Evolutionary conservation across 1,140 invertebrate genomes (phyloP).

Genomic region (Plectrocnemia conspersa): DNA sequence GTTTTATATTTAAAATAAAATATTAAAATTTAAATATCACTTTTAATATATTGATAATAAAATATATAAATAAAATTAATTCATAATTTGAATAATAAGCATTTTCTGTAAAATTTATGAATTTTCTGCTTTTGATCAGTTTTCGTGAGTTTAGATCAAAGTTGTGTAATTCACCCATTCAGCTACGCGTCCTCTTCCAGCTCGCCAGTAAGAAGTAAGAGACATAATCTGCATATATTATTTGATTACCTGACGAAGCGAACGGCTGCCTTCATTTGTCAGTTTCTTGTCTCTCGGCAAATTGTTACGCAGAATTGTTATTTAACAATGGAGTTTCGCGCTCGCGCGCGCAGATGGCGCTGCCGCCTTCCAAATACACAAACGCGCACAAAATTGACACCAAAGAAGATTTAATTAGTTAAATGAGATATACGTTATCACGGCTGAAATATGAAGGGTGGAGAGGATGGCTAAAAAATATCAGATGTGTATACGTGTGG

Average conservation of each 20-base stretch:
- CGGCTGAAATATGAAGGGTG: neutral
- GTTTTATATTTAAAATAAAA: too few relatives aligned
- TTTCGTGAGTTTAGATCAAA: too few relatives aligned
- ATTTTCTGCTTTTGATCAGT: too few relatives aligned
- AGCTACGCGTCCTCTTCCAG: too few relatives aligned
- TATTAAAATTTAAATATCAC: too few relatives aligned
- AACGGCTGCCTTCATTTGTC: slow-evolving; percentile 30
- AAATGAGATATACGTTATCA: slow-evolving; percentile 11
- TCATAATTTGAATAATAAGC: too few relatives aligned
- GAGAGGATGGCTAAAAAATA: too few relatives aligned
- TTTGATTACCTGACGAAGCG: slow-evolving; percentile 32
- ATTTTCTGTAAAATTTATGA: too few relatives aligned
- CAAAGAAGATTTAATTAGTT: slow-evolving; percentile 24
- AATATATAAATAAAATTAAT: too few relatives aligned
- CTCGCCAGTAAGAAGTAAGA: slow-evolving; percentile 30
- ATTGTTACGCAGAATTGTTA: slow-evolving; percentile 32
- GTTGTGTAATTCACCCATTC: too few relatives aligned
- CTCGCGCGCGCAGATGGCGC: slow-evolving; percentile 17
- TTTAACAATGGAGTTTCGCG: slow-evolving; percentile 27
- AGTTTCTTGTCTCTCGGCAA: slow-evolving; percentile 30
- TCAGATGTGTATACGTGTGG: too few relatives aligned
- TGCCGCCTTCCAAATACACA: slow-evolving; percentile 8
- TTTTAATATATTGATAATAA: too few relatives aligned
- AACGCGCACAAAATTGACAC: slow-evolving; percentile 22
- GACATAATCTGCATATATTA: slow-evolving; percentile 34